phyloP scores from a whole-genome alignment of 2,797 vertebrate genomes.

The Lepilemur ruficaudatus region DNA sequence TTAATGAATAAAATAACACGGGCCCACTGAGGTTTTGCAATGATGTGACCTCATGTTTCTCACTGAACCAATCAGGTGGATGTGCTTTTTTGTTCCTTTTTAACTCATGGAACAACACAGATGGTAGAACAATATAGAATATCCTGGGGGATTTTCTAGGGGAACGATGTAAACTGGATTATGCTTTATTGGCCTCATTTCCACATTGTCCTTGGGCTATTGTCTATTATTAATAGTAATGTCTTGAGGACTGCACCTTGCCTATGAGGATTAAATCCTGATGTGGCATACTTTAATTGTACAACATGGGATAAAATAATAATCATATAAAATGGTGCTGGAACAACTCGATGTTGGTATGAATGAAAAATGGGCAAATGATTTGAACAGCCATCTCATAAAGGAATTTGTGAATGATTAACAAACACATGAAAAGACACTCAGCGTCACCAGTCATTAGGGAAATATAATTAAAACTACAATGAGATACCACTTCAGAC shows the following conservation, averaged over 20 bases:
- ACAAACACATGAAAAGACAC: background rate
- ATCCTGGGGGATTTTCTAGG: background rate
- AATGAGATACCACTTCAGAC: background rate
- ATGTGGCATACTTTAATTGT: background rate
- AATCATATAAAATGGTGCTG: background rate
- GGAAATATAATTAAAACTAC: background rate
- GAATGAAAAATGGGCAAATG: background rate
- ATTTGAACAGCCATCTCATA: background rate
- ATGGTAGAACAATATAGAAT: background rate
- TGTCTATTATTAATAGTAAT: background rate
- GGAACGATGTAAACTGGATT: background rate
- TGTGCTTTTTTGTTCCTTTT: background rate
- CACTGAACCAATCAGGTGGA: background rate
- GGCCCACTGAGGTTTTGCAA: background rate
- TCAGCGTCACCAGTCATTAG: background rate
- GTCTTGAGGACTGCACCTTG: background rate
- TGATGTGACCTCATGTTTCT: background rate
- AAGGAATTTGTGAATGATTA: background rate
- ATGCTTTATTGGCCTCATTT: conserved; percentile 5
- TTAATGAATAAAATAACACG: background rate
- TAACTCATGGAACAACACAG: background rate
- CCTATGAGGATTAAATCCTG: background rate
- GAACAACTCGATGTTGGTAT: background rate
- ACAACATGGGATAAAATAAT: background rate
- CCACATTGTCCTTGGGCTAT: background rate